Evolutionary conservation across 2,888 invertebrate species (phyloP), one percentile per base, ranked within the genome.

Genomic region (Agriopis leucophaearia): DNA sequence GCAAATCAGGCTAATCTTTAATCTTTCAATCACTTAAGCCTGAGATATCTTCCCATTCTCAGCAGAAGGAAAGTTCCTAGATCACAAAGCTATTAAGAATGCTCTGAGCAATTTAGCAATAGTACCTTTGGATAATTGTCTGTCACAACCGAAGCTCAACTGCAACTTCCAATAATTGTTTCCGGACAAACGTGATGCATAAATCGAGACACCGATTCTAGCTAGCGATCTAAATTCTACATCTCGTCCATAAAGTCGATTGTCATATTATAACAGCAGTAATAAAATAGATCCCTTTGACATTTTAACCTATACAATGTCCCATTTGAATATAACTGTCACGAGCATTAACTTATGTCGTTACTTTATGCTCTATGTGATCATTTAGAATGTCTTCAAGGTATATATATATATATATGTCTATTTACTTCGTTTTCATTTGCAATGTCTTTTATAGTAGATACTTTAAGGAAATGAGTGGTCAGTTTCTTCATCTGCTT

Each of bases 221-320:
- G 80, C 82, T 81, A 74, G 80, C 84, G 83, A 55, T 60, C 56
- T 64, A 38, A 57, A 61, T 60, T 45, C 40, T 15, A 56, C 45
- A 52, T 64, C 64, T 60, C 56, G 15, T 56, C 45, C 60, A 51
- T 59, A 60, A 64, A 90, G 89, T 88, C 85, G 84, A 86, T 83
- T 81, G 76, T 80, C 82, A 51, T 48, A 59, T 60, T 79, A 44
- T 54, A 55, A 60, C 15, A 15, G 48, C 47, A 36, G 59, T 48
- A 85, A 84, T 86, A 86, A 81, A 82, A 86, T 85, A 82, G 84
- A 88, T 87, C 85, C 78, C 82, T 83, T 81, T 70, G 64, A 77
- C 64, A 69, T 69, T 69, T 56, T 60, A 54, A 64, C 61, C 50
- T 40, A 55, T 27, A 55, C 77, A 77, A 77, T 78, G 79, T 73